Conservation (phyloP, 2,888 invertebrate genomes). For the Gortyna flavago region DNA sequence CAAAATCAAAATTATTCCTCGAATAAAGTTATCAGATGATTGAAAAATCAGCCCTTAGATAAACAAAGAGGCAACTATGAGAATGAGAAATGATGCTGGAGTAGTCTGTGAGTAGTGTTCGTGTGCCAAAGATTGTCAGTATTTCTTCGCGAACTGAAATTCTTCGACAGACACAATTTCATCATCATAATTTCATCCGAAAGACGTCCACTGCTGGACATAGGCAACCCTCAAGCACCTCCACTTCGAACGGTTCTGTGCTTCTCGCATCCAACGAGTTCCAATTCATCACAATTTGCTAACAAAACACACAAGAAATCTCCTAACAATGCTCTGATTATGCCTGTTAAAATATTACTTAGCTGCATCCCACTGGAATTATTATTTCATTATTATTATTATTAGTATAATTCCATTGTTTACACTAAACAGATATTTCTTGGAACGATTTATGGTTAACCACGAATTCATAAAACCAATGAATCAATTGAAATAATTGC, state of each 20-base stretch:
- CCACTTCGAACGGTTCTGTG: too few species aligned
- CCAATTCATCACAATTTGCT: neutral
- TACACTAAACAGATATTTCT: neutral
- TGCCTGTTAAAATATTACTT: neutral
- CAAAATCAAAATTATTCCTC: too few species aligned
- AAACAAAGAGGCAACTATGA: neutral
- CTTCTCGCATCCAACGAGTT: too few species aligned
- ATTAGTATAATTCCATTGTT: neutral
- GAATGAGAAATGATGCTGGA: neutral
- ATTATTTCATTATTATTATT: too few species aligned
- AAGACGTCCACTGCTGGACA: too few species aligned
- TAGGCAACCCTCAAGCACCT: too few species aligned
- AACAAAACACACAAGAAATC: neutral
- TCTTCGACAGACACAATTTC: neutral
- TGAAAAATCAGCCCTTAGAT: too few species aligned
- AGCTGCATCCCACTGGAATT: neutral
- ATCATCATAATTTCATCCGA: too few species aligned
- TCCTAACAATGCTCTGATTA: neutral
- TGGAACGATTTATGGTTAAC: neutral
- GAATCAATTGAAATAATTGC: constrained; percentile 36
- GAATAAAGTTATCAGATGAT: too few species aligned
- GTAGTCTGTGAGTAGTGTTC: neutral
- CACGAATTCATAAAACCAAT: neutral
- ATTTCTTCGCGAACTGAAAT: neutral
- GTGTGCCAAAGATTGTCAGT: neutral